These are phyloP conservation scores for Cherax destructor DNA, from an alignment of 1,140 invertebrate genomes.

Conservation along the genomic window DNA sequence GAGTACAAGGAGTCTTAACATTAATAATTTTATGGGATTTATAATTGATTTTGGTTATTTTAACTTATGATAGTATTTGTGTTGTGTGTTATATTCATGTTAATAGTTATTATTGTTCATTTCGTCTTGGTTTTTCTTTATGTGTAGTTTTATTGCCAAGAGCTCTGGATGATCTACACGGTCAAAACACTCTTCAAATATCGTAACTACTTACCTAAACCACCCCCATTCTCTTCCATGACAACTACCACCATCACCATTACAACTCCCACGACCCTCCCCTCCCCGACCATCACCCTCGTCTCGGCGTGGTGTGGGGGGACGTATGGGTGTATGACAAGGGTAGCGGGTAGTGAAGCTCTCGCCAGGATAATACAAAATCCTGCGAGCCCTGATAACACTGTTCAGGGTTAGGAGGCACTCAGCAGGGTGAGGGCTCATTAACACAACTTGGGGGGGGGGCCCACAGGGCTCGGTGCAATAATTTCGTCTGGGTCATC, in stretches of 20 bases:
- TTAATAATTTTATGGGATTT: too few relatives aligned
- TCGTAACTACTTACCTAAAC: too few relatives aligned
- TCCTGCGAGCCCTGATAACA: not conserved
- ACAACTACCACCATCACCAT: not conserved
- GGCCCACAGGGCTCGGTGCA: slow-evolving; percentile 37
- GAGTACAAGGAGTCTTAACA: too few relatives aligned
- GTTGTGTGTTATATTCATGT: too few relatives aligned
- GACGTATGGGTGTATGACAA: not conserved
- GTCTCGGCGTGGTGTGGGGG: not conserved
- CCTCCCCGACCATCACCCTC: not conserved
- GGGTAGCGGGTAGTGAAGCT: not conserved
- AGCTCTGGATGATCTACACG: too few relatives aligned
- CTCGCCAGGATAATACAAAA: not conserved
- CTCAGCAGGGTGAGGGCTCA: not conserved
- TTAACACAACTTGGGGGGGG: slow-evolving; percentile 15
- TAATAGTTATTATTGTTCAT: too few relatives aligned
- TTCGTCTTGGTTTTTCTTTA: too few relatives aligned
- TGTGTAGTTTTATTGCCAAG: too few relatives aligned
- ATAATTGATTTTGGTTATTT: too few relatives aligned
- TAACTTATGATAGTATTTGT: too few relatives aligned
- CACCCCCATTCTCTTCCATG: too few relatives aligned
- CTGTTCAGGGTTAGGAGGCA: not conserved
- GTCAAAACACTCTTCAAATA: too few relatives aligned
- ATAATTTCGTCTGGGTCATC: slow-evolving; percentile 45
- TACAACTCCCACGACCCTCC: not conserved